Base-by-base conservation (phyloP, 2,113 vertebrate species). In the Prionailurus viverrinus region DNA sequence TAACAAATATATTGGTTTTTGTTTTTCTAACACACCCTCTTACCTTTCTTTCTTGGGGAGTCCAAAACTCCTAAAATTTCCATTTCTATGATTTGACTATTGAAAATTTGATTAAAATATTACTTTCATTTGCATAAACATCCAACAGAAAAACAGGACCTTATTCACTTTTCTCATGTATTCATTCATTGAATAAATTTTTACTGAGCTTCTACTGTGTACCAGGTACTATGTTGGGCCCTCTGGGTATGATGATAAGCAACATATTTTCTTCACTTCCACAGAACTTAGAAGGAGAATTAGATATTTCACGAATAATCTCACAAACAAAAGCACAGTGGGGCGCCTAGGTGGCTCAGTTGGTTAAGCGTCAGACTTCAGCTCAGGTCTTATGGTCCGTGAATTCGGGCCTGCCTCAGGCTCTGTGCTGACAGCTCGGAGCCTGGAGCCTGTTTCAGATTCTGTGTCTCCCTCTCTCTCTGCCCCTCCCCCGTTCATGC, bases 51-150 rank as follows among this genome's bases (percentile, higher is more conserved):
- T 68, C 41, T 31, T 80, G 53, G 68, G 36, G 45, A 89, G 48
- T 27, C 18, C 25, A 58, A 89, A 83, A 61, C 10, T 41, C 85
- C 11, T 66, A 41, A 23, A 92, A 63, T 65, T 71, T 29, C 68
- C 39, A 79, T 79, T 13, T 85, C 29, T 89, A 18, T 93, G 68
- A 78, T 51, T 48, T 65, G 25, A 7, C 36, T 12, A 9, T 39
- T 69, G 36, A 68, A 96, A 78, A 4, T 21, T 58, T 66, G 78
- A 36, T 33, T 63, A 96, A 93, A 88, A 78, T 83, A 48, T 45
- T 58, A 16, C 19, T 66, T 78, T 78, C 7, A 61, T 83, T 39
- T 83, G 58, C 6, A 76, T 71, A 65, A 95, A 86, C 18, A 48
- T 1, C 69, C 36, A 76, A 25, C 63, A 86, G 69, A 79, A 85